A percentile compares a stretch with the other conserved stretches of the same genome.
Evolutionary conservation across 2,113 vertebrate genomes (phyloP).

Genomic region (Gymnocephalus cernua): DNA sequence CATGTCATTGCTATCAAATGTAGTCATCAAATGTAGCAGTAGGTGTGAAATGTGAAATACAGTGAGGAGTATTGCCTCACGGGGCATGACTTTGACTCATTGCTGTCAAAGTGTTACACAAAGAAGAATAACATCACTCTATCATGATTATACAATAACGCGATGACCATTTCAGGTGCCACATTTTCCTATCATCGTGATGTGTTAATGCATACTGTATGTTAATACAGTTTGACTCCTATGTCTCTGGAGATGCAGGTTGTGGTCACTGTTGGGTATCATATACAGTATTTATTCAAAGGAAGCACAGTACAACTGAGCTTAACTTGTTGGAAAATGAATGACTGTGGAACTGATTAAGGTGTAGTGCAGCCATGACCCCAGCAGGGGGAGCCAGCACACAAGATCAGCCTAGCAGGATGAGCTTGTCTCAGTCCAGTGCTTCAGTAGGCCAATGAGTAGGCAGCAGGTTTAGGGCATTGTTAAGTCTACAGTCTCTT

Average conservation of each 20-base stretch:
- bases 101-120: background rate
- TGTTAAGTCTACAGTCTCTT: slow-evolving; percentile 18
- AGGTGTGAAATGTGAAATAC: background rate
- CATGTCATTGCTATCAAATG: background rate
- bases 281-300: background rate
- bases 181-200: background rate
- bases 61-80: background rate
- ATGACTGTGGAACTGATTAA: background rate
- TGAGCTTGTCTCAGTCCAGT: slow-evolving; percentile 22
- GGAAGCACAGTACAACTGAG: background rate
- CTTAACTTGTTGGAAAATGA: background rate
- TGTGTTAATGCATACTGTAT: background rate
- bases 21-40: slow-evolving; percentile 10
- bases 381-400: slow-evolving; percentile 71
- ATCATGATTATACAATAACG: background rate
- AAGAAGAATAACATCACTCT: background rate
- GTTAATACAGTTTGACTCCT: background rate
- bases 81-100: background rate
- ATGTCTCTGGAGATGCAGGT: slow-evolving; percentile 19
- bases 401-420: slow-evolving; percentile 34
- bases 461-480: slow-evolving; percentile 9
- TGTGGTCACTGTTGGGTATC: slow-evolving; percentile 1
- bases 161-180: background rate
- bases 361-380: slow-evolving; percentile 28
- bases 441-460: slow-evolving; percentile 8